Base-by-base conservation (phyloP, 2,113 vertebrate species). In the Sinocyclocheilus maitianheensis region DNA sequence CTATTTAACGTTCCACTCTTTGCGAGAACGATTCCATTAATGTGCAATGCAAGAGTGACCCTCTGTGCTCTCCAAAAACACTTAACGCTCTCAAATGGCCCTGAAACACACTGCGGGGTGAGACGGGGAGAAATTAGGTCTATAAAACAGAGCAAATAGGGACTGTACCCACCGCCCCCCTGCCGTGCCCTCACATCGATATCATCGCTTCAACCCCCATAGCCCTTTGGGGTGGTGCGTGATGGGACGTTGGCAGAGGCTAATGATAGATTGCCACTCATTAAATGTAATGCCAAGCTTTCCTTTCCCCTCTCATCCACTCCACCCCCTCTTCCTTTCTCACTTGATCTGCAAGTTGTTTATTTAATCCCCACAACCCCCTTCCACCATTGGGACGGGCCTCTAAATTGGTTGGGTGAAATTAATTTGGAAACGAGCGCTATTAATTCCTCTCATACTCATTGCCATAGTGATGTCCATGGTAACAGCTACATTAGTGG, bases 261-360 rank as follows among this genome's bases (percentile, higher is more conserved):
- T 97, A 96, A 97, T 97, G 95, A 97, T 96, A 95, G 94, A 97
- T 97, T 97, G 97, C 94, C 94, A 96, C 95, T 93, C 94, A 94
- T 96, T 97, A 96, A 97, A 92, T 92, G 92, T 91, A 91, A 79
- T 89, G 87, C 85, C 60, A 88, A 88, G 89, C 87, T 90, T 86
- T 89, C 89, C 90, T 91, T 89, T 86, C 72, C 84, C 75, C 81
- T 80, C 84, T 74, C 24, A 77, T 72, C 82, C 88, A 91, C 53
- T 90, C 90, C 83, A 65, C 26, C 40, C 30, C 24, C 20, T 72
- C 60, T 46, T 48, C 75, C 51, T 20, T 48, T 83, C 11, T 85
- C 30, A 16, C 79, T 37, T 1, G 63, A 67, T 72, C 34, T 71
- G 71, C 53, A 65, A 58, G 90, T 90, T 40, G 87, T 90, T 89